Conservation (phyloP, 2,888 invertebrate genomes). For the Cheilosia pagana region DNA sequence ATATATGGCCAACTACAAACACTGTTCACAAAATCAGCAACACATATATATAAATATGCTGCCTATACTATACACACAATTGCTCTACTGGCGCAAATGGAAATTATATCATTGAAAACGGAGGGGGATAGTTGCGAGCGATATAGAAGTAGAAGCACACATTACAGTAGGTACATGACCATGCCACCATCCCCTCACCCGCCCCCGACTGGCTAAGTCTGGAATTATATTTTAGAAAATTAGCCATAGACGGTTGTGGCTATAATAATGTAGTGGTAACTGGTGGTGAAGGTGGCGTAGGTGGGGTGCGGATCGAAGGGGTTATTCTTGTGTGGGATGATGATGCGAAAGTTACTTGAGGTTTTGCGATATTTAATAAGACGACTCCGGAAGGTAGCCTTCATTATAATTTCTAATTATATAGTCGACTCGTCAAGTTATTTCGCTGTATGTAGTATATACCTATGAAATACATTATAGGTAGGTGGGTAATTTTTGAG, state of each 20-base stretch:
- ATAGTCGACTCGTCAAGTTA: slow-evolving; percentile 45
- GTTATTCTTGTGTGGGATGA: slow-evolving; percentile 9
- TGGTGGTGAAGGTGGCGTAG: slow-evolving; percentile 12
- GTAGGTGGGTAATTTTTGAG: too few relatives aligned
- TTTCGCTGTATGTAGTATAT: background rate
- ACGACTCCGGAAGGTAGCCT: slow-evolving; percentile 53
- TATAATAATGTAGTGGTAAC: slow-evolving; percentile 47
- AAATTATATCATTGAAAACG: slow-evolving; percentile 70
- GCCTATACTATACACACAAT: slow-evolving; percentile 32
- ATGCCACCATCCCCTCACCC: background rate
- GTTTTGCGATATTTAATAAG: slow-evolving; percentile 61
- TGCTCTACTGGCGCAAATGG: slow-evolving; percentile 54
- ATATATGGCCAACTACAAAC: slow-evolving; percentile 70
- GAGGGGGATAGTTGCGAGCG: slow-evolving; percentile 22
- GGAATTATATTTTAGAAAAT: slow-evolving; percentile 73
- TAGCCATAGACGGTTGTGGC: slow-evolving; percentile 69
- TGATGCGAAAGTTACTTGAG: slow-evolving; percentile 56
- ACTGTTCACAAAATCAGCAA: slow-evolving; percentile 52
- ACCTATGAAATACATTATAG: too few relatives aligned
- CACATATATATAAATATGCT: slow-evolving; percentile 18
- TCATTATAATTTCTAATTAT: slow-evolving; percentile 76
- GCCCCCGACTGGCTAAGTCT: slow-evolving; percentile 59
- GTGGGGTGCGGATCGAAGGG: slow-evolving; percentile 15
- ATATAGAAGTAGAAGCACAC: slow-evolving; percentile 23
- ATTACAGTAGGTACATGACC: slow-evolving; percentile 10